Evolutionary conservation across 2,888 invertebrate species (phyloP).

Genomic region (Elysia crispata): DNA sequence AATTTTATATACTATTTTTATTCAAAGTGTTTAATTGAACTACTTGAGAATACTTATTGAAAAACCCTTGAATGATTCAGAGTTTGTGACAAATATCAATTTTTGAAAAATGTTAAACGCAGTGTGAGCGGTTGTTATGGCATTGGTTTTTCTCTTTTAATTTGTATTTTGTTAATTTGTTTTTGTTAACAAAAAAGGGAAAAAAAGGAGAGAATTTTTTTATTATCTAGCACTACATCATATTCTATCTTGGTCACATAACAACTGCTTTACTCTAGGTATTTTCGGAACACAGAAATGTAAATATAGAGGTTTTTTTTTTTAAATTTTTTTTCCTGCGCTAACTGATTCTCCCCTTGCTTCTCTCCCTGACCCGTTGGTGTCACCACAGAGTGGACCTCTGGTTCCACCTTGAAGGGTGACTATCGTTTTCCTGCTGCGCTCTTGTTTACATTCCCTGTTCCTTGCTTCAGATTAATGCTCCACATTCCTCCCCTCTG

Average conservation of each 20-base stretch:
- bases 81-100: too few relatives aligned
- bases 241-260: not conserved
- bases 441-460: not conserved
- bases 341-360: not conserved
- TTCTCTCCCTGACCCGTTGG: not conserved
- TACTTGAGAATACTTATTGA: too few relatives aligned
- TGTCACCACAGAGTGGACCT: constrained; percentile 36
- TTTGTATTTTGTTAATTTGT: not conserved
- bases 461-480: constrained; percentile 5
- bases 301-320: not conserved
- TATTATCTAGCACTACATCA: not conserved
- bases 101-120: too few relatives aligned
- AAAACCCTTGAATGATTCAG: too few relatives aligned
- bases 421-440: constrained; percentile 30
- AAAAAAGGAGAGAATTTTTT: too few relatives aligned
- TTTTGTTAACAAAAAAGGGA: too few relatives aligned
- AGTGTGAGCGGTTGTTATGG: too few relatives aligned
- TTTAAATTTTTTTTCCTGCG: not conserved
- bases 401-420: constrained; percentile 43
- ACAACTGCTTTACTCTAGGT: not conserved
- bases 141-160: too few relatives aligned
- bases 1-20: too few relatives aligned
- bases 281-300: not conserved
- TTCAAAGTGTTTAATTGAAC: too few relatives aligned
- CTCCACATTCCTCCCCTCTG: not conserved